These are phyloP conservation scores for Apotomis betuletana DNA, from an alignment of 2,888 invertebrate genomes.

Conservation along the genomic window DNA sequence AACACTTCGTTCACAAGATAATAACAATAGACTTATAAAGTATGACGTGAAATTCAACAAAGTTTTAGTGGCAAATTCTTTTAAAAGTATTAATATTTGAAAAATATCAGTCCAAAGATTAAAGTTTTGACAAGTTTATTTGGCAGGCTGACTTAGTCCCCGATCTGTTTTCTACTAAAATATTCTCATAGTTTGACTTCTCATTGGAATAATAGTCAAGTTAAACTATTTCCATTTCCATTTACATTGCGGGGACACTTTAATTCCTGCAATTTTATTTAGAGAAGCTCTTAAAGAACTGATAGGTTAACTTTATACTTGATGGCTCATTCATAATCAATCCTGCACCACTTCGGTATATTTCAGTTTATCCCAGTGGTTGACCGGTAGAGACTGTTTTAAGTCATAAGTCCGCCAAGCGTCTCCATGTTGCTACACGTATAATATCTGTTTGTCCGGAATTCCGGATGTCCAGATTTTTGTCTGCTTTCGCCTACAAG, in stretches of 20 bases:
- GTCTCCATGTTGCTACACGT: too few relatives aligned
- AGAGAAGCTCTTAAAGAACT: slow-evolving; percentile 14
- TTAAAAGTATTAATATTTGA: neutral
- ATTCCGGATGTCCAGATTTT: too few relatives aligned
- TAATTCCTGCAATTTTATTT: slow-evolving; percentile 28
- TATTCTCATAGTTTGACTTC: slow-evolving; percentile 37
- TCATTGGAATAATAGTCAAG: slow-evolving; percentile 32
- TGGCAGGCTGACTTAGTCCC: slow-evolving; percentile 22
- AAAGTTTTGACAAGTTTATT: slow-evolving; percentile 35
- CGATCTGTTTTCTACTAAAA: slow-evolving; percentile 35
- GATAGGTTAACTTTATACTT: slow-evolving; percentile 14
- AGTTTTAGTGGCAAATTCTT: slow-evolving; percentile 20
- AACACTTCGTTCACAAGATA: slow-evolving; percentile 4
- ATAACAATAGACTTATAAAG: slow-evolving; percentile 19
- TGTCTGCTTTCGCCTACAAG: too few relatives aligned
- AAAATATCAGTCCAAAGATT: slow-evolving; percentile 17
- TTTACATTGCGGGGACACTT: slow-evolving; percentile 26
- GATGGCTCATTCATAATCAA: slow-evolving; percentile 13
- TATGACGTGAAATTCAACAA: slow-evolving; percentile 28
- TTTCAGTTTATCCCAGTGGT: too few relatives aligned
- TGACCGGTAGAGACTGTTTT: too few relatives aligned
- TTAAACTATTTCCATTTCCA: slow-evolving; percentile 32
- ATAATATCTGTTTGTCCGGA: too few relatives aligned
- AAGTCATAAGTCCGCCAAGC: too few relatives aligned
- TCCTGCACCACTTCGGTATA: neutral